Evolutionary conservation across 2,113 vertebrate species (phyloP), one percentile per base, ranked within the genome.

Genomic region (Seriola quinqueradiata): DNA sequence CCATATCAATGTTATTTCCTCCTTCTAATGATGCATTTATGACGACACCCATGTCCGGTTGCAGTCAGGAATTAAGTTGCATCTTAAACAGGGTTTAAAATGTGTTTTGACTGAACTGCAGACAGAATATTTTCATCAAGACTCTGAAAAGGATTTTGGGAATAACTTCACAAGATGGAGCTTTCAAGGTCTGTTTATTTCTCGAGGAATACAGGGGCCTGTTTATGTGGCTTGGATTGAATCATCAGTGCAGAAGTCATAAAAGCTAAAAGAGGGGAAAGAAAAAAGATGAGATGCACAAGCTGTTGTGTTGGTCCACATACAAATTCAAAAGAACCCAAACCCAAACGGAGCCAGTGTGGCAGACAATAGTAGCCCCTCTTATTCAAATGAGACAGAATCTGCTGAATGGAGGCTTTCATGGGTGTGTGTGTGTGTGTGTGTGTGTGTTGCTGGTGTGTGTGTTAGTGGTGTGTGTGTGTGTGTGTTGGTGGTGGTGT

Each of bases 331-430:
- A n/a, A 65, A 23, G 48, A 19, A 0, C 21, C 10, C 68, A 10
- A 9, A 28, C 75, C 21, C 34, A 63, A 63, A 8, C 21, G 0
- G 12, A 79, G 38, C 36, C 0, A 1, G 4, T 74, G 55, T 1
- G 21, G 59, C 50, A 63, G 46, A 90, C 83, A 87, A 75, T 75
- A 19, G 68, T 11, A 8, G 71, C 50, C 64, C 66, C 75, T 81
- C 81, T 64, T 38, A 78, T 86, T 82, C 74, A 83, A 84, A 89
- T 86, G 80, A 69, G 77, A 59, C 64, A 28, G 19, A 54, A 69
- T 70, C 48, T 57, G 58, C 58, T 90, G 75, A 88, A 88, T 84
- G 64, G 78, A 78, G 70, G 57, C 83, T 82, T 85, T 87, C 80
- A 86, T 65, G 61, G 59, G 17, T n/a, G 74, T 70, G 0, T 68